These are phyloP conservation scores for Microplitis deprimator DNA, from an alignment of 2,888 invertebrate genomes.

Conservation along the genomic window DNA sequence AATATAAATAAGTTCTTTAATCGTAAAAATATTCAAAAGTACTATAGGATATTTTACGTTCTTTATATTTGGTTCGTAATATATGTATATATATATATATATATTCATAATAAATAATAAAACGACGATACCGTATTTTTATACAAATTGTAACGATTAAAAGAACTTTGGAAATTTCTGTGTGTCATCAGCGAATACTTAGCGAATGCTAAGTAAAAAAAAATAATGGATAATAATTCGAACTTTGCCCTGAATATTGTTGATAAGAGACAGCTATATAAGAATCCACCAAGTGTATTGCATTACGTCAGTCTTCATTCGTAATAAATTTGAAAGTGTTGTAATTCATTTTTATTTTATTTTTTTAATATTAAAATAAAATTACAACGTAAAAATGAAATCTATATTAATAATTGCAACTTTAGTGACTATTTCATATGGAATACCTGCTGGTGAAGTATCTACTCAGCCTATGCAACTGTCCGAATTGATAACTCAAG, in stretches of 20 bases:
- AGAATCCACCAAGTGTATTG: conserved; percentile 45
- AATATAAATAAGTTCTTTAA: too few species aligned
- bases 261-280: conserved; percentile 65
- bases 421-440: conserved; percentile 46
- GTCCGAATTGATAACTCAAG: conserved; percentile 56
- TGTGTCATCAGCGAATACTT: conserved; percentile 32
- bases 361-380: conserved; percentile 18
- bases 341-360: conserved; percentile 4
- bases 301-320: conserved; percentile 57
- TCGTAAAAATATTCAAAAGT: too few species aligned
- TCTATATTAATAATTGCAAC: conserved; percentile 48
- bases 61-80: too few species aligned
- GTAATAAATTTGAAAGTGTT: conserved; percentile 34
- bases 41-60: too few species aligned
- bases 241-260: conserved; percentile 58
- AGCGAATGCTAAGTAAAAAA: conserved; percentile 10
- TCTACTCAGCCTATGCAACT: conserved; percentile 49
- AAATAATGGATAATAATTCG: conserved; percentile 50
- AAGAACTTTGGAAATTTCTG: conserved; percentile 21
- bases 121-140: too few species aligned
- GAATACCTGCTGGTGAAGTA: conserved; percentile 43
- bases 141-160: background rate
- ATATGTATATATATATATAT: too few species aligned
- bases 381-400: conserved; percentile 52
- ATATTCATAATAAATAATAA: too few species aligned